Evolutionary conservation across 2,888 invertebrate genomes (phyloP).

Genomic region (Macaria liturata): DNA sequence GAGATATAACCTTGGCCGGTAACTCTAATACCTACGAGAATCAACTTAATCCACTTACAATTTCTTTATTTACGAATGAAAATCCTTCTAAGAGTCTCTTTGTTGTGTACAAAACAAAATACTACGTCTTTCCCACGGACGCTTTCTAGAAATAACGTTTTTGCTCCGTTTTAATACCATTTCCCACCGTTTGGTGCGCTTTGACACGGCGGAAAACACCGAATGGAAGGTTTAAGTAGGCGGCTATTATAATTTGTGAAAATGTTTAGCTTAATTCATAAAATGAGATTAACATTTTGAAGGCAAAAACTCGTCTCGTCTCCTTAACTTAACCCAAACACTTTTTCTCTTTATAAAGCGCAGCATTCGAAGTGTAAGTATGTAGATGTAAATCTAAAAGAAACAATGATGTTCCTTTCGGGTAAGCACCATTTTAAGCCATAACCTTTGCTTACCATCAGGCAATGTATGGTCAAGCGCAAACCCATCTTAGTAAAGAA

Average conservation of each 20-base stretch:
- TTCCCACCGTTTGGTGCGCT: constrained; percentile 39
- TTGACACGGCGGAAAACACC: constrained; percentile 43
- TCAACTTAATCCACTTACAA: constrained; percentile 57
- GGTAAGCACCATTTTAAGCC: too few species aligned
- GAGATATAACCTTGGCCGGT: constrained; percentile 50
- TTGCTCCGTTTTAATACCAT: constrained; percentile 50
- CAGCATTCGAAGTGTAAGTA: too few species aligned
- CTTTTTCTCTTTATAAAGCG: too few species aligned
- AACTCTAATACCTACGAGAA: constrained; percentile 57
- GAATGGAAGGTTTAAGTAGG: constrained; percentile 43
- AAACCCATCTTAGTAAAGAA: constrained; percentile 5
- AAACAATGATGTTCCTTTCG: too few species aligned
- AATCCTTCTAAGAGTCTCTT: constrained; percentile 59
- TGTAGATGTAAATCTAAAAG: too few species aligned
- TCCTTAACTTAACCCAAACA: too few species aligned
- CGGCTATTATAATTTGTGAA: constrained; percentile 38
- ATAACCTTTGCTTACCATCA: too few species aligned
- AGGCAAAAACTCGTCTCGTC: too few species aligned
- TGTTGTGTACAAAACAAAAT: constrained; percentile 59
- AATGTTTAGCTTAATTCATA: background rate
- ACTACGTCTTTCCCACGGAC: constrained; percentile 43
- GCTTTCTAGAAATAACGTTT: constrained; percentile 53
- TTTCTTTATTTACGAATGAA: constrained; percentile 60
- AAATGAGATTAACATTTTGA: too few species aligned
- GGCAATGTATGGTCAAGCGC: too few species aligned